Percentiles rank a stretch among this genome's conserved stretches.
Conservation (phyloP, 1,140 invertebrate genomes). For the Drosophila yakuba region DNA sequence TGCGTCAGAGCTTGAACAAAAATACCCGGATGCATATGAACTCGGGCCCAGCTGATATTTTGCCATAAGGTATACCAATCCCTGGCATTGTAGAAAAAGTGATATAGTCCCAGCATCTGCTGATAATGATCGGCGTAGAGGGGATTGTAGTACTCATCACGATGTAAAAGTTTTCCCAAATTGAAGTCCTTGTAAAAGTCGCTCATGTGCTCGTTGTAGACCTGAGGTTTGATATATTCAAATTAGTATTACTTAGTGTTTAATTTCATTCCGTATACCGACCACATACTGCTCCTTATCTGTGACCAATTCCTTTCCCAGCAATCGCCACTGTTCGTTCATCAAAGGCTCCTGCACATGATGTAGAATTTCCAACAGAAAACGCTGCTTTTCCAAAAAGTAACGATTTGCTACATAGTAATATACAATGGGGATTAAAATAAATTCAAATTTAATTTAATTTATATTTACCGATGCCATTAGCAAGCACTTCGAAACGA, state of each 20-base stretch:
- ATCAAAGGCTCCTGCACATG: slow-evolving; percentile 46
- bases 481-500: slow-evolving; percentile 8
- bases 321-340: slow-evolving; percentile 44
- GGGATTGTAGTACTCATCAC: slow-evolving; percentile 86
- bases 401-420: slow-evolving; percentile 42
- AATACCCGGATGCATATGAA: slow-evolving; percentile 87
- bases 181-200: slow-evolving; percentile 9
- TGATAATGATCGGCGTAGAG: slow-evolving; percentile 86
- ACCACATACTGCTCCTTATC: slow-evolving; percentile 58
- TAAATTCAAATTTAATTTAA: background rate
- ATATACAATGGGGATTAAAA: no score
- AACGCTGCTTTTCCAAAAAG: slow-evolving; percentile 55
- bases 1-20: slow-evolving; percentile 88
- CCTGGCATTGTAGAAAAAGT: slow-evolving; percentile 88
- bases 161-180: slow-evolving; percentile 78
- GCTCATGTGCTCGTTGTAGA: slow-evolving; percentile 47
- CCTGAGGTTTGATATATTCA: background rate
- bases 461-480: slow-evolving; percentile 40
- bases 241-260: background rate
- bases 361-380: slow-evolving; percentile 57
- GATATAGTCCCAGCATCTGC: slow-evolving; percentile 87
- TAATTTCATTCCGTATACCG: background rate
- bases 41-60: slow-evolving; percentile 87
- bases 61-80: slow-evolving; percentile 87
- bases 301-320: slow-evolving; percentile 40